A percentile compares a stretch with the other conserved stretches of the same genome.
These are phyloP conservation scores for Theocolax elegans DNA, from an alignment of 1,140 invertebrate species.

Conservation along the genomic window DNA sequence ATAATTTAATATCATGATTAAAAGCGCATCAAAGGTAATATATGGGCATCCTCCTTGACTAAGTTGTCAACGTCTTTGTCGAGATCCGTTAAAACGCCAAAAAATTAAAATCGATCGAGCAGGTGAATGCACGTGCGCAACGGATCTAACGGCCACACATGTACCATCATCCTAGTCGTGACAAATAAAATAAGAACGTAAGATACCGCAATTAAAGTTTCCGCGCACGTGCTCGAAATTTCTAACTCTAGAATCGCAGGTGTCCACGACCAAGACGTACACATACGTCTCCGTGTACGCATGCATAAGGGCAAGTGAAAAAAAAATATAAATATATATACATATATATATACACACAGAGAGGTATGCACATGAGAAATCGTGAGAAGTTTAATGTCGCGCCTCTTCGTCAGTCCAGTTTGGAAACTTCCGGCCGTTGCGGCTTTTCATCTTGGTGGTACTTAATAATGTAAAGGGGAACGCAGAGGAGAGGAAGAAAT, in stretches of 20 bases:
- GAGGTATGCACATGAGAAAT: neutral
- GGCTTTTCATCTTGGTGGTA: constrained; percentile 1
- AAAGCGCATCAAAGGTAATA: too few relatives aligned
- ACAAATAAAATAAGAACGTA: constrained; percentile 8
- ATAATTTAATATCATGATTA: too few relatives aligned
- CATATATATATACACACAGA: too few relatives aligned
- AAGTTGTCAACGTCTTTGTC: too few relatives aligned
- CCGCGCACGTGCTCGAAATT: constrained; percentile 15
- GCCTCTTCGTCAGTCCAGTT: too few relatives aligned
- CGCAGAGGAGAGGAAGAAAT: too few relatives aligned
- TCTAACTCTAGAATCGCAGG: neutral
- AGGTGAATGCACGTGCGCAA: constrained; percentile 13
- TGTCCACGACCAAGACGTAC: neutral
- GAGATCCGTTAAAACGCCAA: neutral
- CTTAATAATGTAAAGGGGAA: too few relatives aligned
- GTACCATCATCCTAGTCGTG: constrained; percentile 7
- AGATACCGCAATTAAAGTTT: constrained; percentile 7
- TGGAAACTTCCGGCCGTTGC: neutral
- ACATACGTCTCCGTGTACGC: neutral
- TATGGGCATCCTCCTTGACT: too few relatives aligned
- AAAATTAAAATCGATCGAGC: neutral
- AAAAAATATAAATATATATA: too few relatives aligned
- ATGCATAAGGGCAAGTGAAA: too few relatives aligned
- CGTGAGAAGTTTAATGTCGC: constrained; percentile 12
- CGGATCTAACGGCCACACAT: neutral